Evolutionary conservation across 2,113 vertebrate species (phyloP).

Genomic region (Vulpes ferrilata): DNA sequence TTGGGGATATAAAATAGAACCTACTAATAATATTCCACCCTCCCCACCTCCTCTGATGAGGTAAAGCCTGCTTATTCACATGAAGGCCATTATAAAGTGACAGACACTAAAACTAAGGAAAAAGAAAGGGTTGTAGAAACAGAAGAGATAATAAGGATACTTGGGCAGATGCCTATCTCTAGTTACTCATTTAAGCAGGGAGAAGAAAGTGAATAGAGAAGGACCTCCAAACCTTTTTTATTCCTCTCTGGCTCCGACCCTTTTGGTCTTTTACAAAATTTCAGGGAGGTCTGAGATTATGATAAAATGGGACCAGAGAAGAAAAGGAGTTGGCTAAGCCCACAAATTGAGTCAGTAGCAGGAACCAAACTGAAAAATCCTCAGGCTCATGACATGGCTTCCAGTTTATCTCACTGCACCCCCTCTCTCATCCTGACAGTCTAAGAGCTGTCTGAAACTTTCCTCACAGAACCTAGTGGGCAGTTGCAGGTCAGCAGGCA

Average conservation of each 20-base stretch:
- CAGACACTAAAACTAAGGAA: neutral
- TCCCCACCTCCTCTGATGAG: slow-evolving; percentile 16
- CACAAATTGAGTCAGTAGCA: neutral
- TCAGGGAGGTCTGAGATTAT: neutral
- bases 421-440: neutral
- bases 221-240: neutral
- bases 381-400: neutral
- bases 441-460: slow-evolving; percentile 41
- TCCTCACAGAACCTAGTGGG: neutral
- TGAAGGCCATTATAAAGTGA: slow-evolving; percentile 56
- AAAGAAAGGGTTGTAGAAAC: slow-evolving; percentile 10
- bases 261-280: neutral
- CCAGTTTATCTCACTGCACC: neutral
- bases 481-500: neutral
- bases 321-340: neutral
- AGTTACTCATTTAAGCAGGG: neutral
- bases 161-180: slow-evolving; percentile 9
- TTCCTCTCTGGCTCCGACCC: neutral
- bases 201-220: neutral
- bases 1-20: neutral
- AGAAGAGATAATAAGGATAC: slow-evolving; percentile 30
- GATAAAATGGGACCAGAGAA: neutral
- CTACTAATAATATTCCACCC: neutral
- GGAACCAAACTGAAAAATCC: neutral
- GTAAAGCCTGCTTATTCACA: slow-evolving; percentile 22